Conservation (phyloP, 1,140 invertebrate genomes). For the Proales similis region DNA sequence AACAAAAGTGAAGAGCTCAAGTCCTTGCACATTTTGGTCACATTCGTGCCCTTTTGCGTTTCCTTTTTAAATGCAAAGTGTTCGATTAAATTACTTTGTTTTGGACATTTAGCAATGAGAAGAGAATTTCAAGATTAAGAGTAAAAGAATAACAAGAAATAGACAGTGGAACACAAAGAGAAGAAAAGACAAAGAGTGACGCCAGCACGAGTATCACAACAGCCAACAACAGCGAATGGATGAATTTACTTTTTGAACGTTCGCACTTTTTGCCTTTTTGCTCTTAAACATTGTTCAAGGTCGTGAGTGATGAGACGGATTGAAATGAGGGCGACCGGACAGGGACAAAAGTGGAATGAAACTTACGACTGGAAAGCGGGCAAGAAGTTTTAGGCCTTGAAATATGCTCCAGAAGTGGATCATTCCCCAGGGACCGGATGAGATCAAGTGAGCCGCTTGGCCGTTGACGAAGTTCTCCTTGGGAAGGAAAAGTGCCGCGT, state of each 20-base stretch:
- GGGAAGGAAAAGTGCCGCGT: conserved; percentile 47
- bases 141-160: too few species aligned
- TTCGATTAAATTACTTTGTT: not conserved
- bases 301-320: too few species aligned
- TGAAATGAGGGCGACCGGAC: not conserved
- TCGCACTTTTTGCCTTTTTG: too few species aligned
- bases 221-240: too few species aligned
- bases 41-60: conserved; percentile 10
- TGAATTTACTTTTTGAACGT: too few species aligned
- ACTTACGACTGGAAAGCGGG: conserved; percentile 48
- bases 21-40: conserved; percentile 20
- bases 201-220: too few species aligned
- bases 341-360: conserved; percentile 5
- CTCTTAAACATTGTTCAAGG: too few species aligned
- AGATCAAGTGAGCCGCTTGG: conserved; percentile 46
- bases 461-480: conserved; percentile 45
- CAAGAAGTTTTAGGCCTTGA: conserved; percentile 47
- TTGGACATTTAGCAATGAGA: not conserved
- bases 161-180: too few species aligned
- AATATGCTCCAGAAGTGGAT: conserved; percentile 54
- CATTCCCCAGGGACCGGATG: conserved; percentile 48
- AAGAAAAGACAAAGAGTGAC: too few species aligned
- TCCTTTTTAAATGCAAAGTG: conserved; percentile 3
- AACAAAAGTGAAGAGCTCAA: conserved; percentile 40
- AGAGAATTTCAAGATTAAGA: not conserved